A percentile compares a stretch with the other conserved stretches of the same genome.
phyloP scores from a whole-genome alignment of 2,888 invertebrate genomes.

The Tridacna crocea region DNA sequence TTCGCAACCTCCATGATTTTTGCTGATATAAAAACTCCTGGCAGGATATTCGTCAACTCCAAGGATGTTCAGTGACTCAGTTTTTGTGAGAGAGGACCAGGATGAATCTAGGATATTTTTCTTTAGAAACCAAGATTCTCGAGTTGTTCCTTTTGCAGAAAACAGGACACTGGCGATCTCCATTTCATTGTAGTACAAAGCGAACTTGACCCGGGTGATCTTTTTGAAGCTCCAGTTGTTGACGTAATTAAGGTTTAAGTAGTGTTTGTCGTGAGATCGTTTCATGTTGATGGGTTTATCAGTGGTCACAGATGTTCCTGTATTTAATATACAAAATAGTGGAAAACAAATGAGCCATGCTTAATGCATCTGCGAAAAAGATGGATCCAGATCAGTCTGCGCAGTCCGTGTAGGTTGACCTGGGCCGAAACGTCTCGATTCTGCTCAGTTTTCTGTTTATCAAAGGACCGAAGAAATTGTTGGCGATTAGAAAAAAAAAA shows the following conservation, averaged over 20 bases:
- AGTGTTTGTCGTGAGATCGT: background rate
- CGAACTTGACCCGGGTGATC: background rate
- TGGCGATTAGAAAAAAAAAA: too few relatives aligned
- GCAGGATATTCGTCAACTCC: background rate
- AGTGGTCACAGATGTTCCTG: background rate
- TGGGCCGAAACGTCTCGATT: too few relatives aligned
- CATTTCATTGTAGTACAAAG: background rate
- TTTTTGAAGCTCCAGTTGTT: background rate
- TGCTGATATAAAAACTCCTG: background rate
- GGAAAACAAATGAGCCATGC: too few relatives aligned
- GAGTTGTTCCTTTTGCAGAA: background rate
- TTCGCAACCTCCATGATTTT: constrained; percentile 1
- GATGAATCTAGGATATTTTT: background rate
- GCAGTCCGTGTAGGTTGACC: too few relatives aligned
- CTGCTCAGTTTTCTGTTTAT: too few relatives aligned
- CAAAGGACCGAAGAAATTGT: too few relatives aligned
- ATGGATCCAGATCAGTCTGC: too few relatives aligned
- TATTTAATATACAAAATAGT: background rate
- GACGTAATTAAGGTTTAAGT: background rate
- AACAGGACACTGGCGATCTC: background rate
- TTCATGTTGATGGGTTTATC: background rate
- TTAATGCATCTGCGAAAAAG: too few relatives aligned
- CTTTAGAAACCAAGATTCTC: background rate
- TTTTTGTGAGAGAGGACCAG: background rate
- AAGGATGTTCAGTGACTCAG: background rate